A percentile compares a stretch with the other conserved stretches of the same genome.
These are phyloP conservation scores for Metaphire vulgaris DNA, from an alignment of 1,140 invertebrate species.

Conservation along the genomic window DNA sequence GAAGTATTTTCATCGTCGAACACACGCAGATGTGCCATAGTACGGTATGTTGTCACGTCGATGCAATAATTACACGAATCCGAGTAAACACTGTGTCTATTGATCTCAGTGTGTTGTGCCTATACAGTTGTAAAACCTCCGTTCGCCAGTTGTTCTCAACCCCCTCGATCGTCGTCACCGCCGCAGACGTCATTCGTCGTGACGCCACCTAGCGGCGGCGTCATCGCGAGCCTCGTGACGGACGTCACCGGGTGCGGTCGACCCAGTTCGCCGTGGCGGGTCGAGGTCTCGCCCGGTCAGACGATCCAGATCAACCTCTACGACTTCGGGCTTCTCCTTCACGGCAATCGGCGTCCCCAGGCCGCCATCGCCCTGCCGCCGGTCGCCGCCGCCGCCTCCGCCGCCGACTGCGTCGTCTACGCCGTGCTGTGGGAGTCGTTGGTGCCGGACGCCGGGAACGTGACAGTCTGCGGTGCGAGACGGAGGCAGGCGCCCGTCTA, in stretches of 20 bases:
- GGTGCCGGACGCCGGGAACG: background rate
- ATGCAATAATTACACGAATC: background rate
- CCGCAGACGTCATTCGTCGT: too few species aligned
- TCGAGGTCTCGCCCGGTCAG: constrained; percentile 21
- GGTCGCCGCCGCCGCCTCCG: too few species aligned
- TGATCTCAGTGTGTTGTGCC: background rate
- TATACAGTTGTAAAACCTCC: background rate
- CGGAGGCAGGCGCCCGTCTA: background rate
- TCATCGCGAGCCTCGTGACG: background rate
- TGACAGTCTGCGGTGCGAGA: background rate
- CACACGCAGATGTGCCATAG: background rate
- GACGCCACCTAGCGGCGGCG: background rate
- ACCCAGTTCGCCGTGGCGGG: constrained; percentile 8
- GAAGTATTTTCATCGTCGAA: background rate
- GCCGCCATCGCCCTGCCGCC: too few species aligned
- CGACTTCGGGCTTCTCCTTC: constrained; percentile 12
- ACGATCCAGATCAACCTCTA: constrained; percentile 15
- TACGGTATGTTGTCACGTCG: background rate
- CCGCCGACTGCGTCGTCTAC: background rate
- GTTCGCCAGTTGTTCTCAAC: background rate
- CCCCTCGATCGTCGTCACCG: background rate
- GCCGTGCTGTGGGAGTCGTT: background rate
- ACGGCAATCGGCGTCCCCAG: too few species aligned
- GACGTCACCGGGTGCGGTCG: constrained; percentile 13
- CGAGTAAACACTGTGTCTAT: too few species aligned